A percentile compares a stretch with the other conserved stretches of the same genome.
Conservation (phyloP, 2,113 vertebrate genomes). For the Paraplagusia blochii region DNA sequence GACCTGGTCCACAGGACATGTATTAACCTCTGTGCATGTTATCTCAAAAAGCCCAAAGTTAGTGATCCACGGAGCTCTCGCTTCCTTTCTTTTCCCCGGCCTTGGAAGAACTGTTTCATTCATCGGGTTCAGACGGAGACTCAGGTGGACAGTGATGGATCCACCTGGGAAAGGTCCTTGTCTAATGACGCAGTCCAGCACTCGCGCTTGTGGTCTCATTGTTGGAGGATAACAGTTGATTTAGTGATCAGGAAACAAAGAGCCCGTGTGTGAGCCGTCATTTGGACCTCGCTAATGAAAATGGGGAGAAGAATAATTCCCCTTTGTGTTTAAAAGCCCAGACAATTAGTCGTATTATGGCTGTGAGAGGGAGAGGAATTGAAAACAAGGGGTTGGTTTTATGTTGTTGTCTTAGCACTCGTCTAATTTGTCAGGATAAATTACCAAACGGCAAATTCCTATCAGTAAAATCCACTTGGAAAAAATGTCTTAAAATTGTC, state of each 20-base stretch:
- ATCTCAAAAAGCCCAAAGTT: constrained; percentile 54
- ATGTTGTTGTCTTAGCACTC: constrained; percentile 9
- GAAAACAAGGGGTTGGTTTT: constrained; percentile 13
- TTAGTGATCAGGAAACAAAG: constrained; percentile 26
- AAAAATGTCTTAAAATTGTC: constrained; percentile 6
- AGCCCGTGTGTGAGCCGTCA: constrained; percentile 22
- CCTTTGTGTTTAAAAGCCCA: background rate
- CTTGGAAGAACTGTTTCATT: constrained; percentile 50
- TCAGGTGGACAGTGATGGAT: constrained; percentile 49
- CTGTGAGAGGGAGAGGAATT: constrained; percentile 5
- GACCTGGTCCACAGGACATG: constrained; percentile 45
- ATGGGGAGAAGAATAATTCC: background rate
- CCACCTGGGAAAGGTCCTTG: constrained; percentile 63
- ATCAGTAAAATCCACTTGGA: constrained; percentile 18
- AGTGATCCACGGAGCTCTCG: constrained; percentile 48
- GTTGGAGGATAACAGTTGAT: constrained; percentile 21
- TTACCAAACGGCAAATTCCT: constrained; percentile 13
- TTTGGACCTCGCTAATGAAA: constrained; percentile 20
- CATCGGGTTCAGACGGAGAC: constrained; percentile 17
- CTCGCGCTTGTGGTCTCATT: constrained; percentile 48
- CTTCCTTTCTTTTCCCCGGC: constrained; percentile 41
- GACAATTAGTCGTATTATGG: constrained; percentile 30
- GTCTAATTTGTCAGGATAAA: constrained; percentile 18
- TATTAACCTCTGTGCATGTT: constrained; percentile 56
- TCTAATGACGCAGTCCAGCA: constrained; percentile 35